Conservation (phyloP, 2,797 vertebrate species). For the Thamnophis elegans region DNA sequence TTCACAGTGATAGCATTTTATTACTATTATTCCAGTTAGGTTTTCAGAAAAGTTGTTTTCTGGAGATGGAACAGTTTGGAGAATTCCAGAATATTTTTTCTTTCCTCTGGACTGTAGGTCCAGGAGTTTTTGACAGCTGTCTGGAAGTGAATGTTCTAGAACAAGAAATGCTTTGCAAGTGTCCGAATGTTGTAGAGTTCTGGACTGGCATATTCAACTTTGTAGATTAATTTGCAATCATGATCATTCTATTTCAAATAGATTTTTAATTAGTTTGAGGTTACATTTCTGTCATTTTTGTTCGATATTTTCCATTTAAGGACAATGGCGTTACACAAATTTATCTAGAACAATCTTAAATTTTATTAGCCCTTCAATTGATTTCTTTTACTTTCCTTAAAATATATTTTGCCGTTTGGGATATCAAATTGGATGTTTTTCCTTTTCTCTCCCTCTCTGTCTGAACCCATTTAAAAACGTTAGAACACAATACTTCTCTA, state of each 20-base stretch:
- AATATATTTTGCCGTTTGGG: conserved; percentile 42
- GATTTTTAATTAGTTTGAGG: conserved; percentile 49
- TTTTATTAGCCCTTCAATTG: conserved; percentile 37
- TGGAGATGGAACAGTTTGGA: neutral
- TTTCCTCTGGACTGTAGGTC: neutral
- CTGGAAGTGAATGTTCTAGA: neutral
- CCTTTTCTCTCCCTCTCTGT: neutral
- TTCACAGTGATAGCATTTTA: neutral
- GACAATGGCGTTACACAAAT: neutral
- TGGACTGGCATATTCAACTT: conserved; percentile 55
- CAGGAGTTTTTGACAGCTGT: neutral
- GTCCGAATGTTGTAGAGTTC: neutral
- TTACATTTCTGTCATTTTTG: conserved; percentile 48
- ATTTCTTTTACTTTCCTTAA: conserved; percentile 38
- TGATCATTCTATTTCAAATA: conserved; percentile 53
- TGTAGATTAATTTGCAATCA: conserved; percentile 51
- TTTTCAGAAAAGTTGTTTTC: neutral
- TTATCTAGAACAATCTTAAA: conserved; percentile 26
- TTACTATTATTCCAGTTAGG: neutral
- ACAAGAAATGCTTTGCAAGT: neutral
- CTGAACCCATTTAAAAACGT: conserved; percentile 20
- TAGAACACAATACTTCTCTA: conserved; percentile 29
- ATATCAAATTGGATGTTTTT: conserved; percentile 33
- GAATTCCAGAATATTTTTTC: neutral
- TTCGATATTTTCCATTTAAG: conserved; percentile 49